Percentiles rank a stretch among this genome's conserved stretches.
Conservation (phyloP, 2,888 invertebrate genomes). For the Platycheirus albimanus region DNA sequence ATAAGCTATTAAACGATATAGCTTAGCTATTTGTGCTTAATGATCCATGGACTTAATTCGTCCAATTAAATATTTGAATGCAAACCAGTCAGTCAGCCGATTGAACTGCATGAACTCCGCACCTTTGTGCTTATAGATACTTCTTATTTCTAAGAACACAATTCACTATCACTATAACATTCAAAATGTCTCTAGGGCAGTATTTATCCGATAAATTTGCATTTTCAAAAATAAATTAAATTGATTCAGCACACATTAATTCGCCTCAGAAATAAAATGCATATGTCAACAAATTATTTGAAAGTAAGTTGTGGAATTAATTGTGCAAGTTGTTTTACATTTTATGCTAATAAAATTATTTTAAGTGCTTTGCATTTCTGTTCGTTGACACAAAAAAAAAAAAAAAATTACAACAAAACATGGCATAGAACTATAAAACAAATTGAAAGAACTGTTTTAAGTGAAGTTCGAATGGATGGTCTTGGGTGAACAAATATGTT, state of each 20-base stretch:
- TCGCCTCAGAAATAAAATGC: slow-evolving; percentile 17
- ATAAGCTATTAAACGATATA: neutral
- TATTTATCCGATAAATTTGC: slow-evolving; percentile 40
- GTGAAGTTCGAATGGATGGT: no score
- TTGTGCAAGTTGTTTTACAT: slow-evolving; percentile 35
- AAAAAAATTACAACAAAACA: slow-evolving; percentile 5
- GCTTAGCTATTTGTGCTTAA: slow-evolving; percentile 28
- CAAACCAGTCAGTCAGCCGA: slow-evolving; percentile 9
- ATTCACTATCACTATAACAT: neutral
- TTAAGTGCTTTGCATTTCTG: slow-evolving; percentile 20
- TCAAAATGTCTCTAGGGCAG: slow-evolving; percentile 28
- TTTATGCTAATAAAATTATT: slow-evolving; percentile 29
- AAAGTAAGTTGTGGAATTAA: slow-evolving; percentile 23
- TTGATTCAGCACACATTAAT: slow-evolving; percentile 12
- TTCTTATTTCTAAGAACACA: slow-evolving; percentile 7
- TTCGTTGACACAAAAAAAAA: neutral
- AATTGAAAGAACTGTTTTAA: slow-evolving; percentile 16
- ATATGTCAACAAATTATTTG: slow-evolving; percentile 45
- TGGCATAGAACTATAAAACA: slow-evolving; percentile 6
- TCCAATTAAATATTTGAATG: slow-evolving; percentile 50
- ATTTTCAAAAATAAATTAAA: slow-evolving; percentile 38
- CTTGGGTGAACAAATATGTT: neutral
- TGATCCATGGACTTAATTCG: slow-evolving; percentile 56
- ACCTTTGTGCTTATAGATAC: neutral
- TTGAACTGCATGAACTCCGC: slow-evolving; percentile 25